Evolutionary conservation across 1,140 invertebrate species (phyloP).

Genomic region (Saccostrea echinata): DNA sequence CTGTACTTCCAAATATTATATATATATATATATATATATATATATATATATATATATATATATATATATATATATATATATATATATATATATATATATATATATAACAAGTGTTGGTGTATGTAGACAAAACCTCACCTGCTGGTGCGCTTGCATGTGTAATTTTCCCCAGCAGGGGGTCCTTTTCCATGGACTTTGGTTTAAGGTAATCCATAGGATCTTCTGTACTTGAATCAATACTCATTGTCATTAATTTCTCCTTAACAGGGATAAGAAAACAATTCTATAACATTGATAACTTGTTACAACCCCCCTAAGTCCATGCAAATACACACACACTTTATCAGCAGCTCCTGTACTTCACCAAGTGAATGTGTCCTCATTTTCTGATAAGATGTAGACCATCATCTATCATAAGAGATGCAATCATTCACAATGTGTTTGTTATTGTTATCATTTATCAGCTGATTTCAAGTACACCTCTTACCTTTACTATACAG

Average conservation of each 20-base stretch:
- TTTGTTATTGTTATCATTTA: background rate
- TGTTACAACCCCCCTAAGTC: too few relatives aligned
- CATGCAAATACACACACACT: background rate
- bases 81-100: too few relatives aligned
- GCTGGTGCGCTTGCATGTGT: background rate
- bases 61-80: too few relatives aligned
- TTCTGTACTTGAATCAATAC: constrained; percentile 3
- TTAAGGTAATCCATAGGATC: constrained; percentile 27
- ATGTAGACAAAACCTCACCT: background rate
- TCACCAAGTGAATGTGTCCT: background rate
- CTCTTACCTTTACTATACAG: background rate
- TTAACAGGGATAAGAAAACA: background rate
- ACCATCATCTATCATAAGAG: background rate
- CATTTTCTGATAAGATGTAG: constrained; percentile 7
- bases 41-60: too few relatives aligned
- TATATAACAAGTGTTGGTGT: too few relatives aligned
- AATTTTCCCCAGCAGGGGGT: background rate
- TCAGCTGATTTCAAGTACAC: background rate
- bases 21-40: too few relatives aligned
- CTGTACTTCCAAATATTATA: too few relatives aligned
- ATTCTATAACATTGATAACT: background rate
- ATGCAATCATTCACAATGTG: background rate
- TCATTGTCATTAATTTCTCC: background rate
- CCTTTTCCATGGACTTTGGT: background rate
- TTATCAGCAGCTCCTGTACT: background rate